Base-by-base conservation (phyloP, 2,797 vertebrate species). In the Macrochelys suwanniensis region DNA sequence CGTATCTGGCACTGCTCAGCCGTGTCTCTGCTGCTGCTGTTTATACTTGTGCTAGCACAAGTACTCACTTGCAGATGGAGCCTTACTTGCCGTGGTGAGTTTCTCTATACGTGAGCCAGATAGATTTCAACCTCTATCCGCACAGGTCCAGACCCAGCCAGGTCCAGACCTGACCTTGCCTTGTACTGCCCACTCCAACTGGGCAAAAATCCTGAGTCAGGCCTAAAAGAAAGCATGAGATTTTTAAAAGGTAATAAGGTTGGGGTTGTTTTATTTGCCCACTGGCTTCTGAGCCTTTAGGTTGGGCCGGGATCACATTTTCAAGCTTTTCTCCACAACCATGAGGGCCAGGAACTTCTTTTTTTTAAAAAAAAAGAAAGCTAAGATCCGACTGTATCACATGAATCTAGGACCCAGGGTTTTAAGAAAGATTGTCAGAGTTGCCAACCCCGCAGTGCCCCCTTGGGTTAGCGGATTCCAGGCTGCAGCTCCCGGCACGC, bases 71-170 rank as follows among this genome's bases (percentile, higher is more conserved):
- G 10, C 23, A 21, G 10, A 23, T 37, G n/a, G 11, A 11, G 59
- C 28, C 6, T n/a, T 16, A 3, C 31, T 65, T 23, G n/a, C n/a
- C 4, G 1, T 3, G n/a, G n/a, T 68, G 17, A 9, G 3, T 68
- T 8, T 65, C 57, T 59, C 31, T 61, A 15, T 16, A 16, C 3
- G 13, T 31, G 59, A 33, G 59, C 31, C 6, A 3, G 31, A 16
- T 16, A 2, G 59, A 61, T 61, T 54, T 54, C 53, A 23, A 54
- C 53, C 53, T 54, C 21, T 54, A 11, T 49, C 49, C 49, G 8
- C 47, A 47, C 47, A 47, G 47, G 51, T 53, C 19, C 51, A 21
- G 50, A 15, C 50, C 50, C 50, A 50, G 49, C 21, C 68, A 12
- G 19, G n/a, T 19, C 19, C 37, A 11, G 71, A 31, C 28, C 26